Evolutionary conservation across 1,140 invertebrate genomes (phyloP).

Genomic region (Rhyacophila brunnea): DNA sequence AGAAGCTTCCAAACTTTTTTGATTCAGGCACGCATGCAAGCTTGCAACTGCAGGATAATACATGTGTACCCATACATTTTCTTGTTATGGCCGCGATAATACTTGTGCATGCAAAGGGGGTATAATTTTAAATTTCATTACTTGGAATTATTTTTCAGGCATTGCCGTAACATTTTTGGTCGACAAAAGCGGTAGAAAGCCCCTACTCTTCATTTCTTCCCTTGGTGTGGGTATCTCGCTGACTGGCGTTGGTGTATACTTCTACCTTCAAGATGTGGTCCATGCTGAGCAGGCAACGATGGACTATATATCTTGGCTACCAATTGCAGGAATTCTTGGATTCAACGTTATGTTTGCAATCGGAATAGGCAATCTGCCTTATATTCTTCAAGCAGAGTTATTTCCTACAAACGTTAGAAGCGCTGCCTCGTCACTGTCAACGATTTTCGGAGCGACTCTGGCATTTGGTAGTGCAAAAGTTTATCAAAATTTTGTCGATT

Average conservation of each 20-base stretch:
- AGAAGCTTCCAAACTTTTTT: no score
- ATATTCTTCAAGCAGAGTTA: conserved; percentile 62
- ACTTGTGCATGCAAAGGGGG: no score
- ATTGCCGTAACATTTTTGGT: conserved; percentile 65
- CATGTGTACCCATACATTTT: no score
- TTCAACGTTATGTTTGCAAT: conserved; percentile 60
- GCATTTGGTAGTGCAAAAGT: conserved; percentile 58
- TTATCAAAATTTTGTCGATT: conserved; percentile 56
- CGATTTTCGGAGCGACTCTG: conserved; percentile 45
- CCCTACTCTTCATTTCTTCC: conserved; percentile 65
- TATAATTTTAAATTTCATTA: not conserved
- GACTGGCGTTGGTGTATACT: conserved; percentile 55
- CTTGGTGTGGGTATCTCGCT: conserved; percentile 53
- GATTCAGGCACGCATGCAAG: no score
- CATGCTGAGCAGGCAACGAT: conserved; percentile 41
- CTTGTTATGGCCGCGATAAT: no score
- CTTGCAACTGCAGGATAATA: no score
- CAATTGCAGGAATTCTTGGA: conserved; percentile 57
- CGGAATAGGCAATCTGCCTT: conserved; percentile 60
- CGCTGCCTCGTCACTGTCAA: conserved; percentile 49
- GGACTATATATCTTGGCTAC: conserved; percentile 47
- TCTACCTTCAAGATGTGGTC: conserved; percentile 47
- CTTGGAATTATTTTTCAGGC: conserved; percentile 53
- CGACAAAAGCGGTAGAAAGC: conserved; percentile 70
- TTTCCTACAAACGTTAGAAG: conserved; percentile 64